Evolutionary conservation across 2,888 invertebrate species (phyloP).

Genomic region (Cinara cedri): DNA sequence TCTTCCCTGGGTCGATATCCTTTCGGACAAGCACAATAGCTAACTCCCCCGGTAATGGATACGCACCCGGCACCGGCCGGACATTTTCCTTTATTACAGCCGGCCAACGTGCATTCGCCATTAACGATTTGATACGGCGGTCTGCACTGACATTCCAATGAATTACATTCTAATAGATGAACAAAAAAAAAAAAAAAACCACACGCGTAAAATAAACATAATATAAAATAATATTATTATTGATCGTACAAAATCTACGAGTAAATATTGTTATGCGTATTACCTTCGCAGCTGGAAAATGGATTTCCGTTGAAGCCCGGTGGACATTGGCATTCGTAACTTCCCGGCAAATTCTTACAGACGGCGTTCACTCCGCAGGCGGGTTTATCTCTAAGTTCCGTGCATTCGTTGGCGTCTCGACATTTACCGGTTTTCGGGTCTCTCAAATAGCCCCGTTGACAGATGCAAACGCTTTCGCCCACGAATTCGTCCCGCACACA

Average conservation of each 20-base stretch:
- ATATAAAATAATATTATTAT: neutral
- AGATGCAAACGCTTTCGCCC: slow-evolving; percentile 84
- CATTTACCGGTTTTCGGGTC: slow-evolving; percentile 77
- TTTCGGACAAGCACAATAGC: slow-evolving; percentile 91
- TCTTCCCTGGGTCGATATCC: slow-evolving; percentile 79
- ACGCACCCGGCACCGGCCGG: slow-evolving; percentile 89
- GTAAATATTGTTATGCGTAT: neutral
- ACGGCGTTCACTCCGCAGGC: slow-evolving; percentile 88
- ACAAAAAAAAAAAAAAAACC: slow-evolving; percentile 49
- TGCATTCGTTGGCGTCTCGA: slow-evolving; percentile 86
- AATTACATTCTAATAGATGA: slow-evolving; percentile 72
- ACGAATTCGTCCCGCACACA: slow-evolving; percentile 78
- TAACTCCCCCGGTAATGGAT: slow-evolving; percentile 85
- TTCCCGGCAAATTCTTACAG: slow-evolving; percentile 90
- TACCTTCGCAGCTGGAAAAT: slow-evolving; percentile 79
- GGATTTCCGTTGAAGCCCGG: slow-evolving; percentile 89
- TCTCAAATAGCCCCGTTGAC: slow-evolving; percentile 84
- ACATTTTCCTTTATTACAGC: slow-evolving; percentile 82
- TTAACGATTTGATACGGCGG: slow-evolving; percentile 84
- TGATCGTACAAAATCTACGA: neutral
- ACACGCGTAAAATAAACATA: slow-evolving; percentile 13
- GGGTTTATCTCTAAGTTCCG: slow-evolving; percentile 74
- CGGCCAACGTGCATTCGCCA: slow-evolving; percentile 83
- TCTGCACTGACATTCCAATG: slow-evolving; percentile 84
- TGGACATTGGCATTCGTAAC: slow-evolving; percentile 91